Evolutionary conservation across 1,140 invertebrate genomes (phyloP), one percentile per base, ranked within the genome.

Genomic region (Zaprionus nigranus): DNA sequence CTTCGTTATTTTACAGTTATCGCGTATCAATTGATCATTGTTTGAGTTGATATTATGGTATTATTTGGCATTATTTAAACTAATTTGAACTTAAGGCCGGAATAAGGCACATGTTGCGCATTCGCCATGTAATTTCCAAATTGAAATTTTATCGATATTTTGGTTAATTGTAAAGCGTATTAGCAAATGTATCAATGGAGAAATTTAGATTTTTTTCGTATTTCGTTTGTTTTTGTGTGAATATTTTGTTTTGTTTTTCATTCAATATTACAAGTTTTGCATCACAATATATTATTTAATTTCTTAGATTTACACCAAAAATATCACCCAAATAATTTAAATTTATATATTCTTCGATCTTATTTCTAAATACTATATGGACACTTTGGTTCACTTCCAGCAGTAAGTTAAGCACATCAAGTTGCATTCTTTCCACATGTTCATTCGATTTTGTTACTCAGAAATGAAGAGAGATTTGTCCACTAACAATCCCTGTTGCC

Each of bases 11-110:
- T n/a, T n/a, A 17, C 7, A 11, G 2, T 30, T 9, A 6, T 43
- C n/a, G 6, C 40, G 7, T 7, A 9, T 46, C n/a, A 46, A 46
- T 46, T 46, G 40, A 46, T 46, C 24, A n/a, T 56, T 38, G 11
- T 24, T 9, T 54, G 30, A n/a, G 30, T 15, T 70, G 34, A 43
- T 73, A 43, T 4, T 26, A 26, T 26, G 24, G 5, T 70, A 22
- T 57, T 78, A 75, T 75, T 63, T 53, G 15, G 20, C 57, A 70
- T 80, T n/a, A 78, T 80, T 80, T 64, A 78, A 82, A 82, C 63
- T 80, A 67, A 75, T 82, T 81, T 82, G 71, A 90, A 90, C 82
- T 82, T 85, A 90, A 90, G 85, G 86, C 86, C 86, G 67, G n/a
- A 82, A 78, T 90, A 90, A 90, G 86, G 86, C 86, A 90, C 86